Evolutionary conservation across 1,140 invertebrate genomes (phyloP), one percentile per base, ranked within the genome.

Genomic region (Popillia japonica): DNA sequence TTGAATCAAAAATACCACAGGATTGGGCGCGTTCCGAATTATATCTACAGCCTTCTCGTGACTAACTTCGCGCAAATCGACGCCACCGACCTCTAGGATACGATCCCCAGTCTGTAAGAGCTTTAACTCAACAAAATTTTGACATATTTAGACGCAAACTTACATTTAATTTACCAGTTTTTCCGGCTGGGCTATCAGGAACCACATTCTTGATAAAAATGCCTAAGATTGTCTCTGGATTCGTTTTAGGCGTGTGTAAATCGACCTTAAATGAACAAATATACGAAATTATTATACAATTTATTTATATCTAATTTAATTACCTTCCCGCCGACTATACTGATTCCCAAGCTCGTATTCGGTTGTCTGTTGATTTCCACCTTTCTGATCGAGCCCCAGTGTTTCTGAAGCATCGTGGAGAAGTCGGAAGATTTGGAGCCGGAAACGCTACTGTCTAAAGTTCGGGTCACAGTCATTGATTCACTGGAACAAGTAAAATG

Each of bases 151-250:
- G n/a, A 48, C 4, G 11, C 27, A 9, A 72, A 78, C 75, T 86
- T 88, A 95, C 94, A 90, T 97, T 96, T 27, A 99, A 88, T 81
- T 94, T 92, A 40, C 95, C 96, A 83, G 94, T 94, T 82, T 91
- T 90, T 48, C 96, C 96, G 6, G 98, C 98, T n/a, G 98, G 97
- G 90, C 96, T 99, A 79, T 97, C 93, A 3, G 95, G 92, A 41
- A 99, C 90, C 8, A 99, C 97, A 87, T 98, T 97, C 88, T 99
- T 99, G 81, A 99, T 98, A 86, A 99, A 99, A 83, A 99, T 99
- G 14, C 98, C 98, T 72, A 96, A 94, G 78, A 98, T 89, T 8
- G 86, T 84, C 77, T 87, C 86, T 9, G 86, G 40, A 3, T 79
- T 72, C 10, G 75, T 78, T 17, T 84, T 80, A 7, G 82, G 78